Evolutionary conservation across 2,888 invertebrate species (phyloP), one percentile per base, ranked within the genome.

Genomic region (Drosophila neotestacea): DNA sequence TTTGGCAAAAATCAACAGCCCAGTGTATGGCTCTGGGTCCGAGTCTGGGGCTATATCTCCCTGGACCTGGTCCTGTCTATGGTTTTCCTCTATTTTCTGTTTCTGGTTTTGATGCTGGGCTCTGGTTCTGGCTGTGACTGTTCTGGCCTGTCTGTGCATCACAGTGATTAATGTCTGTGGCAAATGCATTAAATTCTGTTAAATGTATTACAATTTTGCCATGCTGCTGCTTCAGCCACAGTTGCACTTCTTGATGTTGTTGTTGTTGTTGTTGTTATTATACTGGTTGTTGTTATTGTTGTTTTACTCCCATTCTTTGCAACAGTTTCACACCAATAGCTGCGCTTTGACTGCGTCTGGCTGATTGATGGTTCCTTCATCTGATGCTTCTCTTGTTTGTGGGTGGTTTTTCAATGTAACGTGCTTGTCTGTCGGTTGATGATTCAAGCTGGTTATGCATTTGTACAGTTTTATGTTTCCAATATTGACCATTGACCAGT

Each of bases 141-240:
- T 63, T 70, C 77, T 76, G 75, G 70, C 74, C 80, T 79, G 79
- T 77, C 81, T 89, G 84, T 87, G 90, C 90, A 89, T 90, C 91
- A 90, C 90, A 91, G 92, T 91, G 91, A 91, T 92, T 91, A 91
- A 91, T 91, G 91, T 90, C 87, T 91, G 91, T 91, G 91, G 91
- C 91, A 91, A 91, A 91, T 92, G 92, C 92, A 92, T 92, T 91
- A 91, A 91, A 92, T 91, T 91, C 91, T 88, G 90, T 91, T 91
- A 91, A 91, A 91, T 92, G 92, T 91, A 91, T 91, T 92, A 92
- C 91, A 91, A 91, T 91, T 91, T 91, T 85, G 82, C 79, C 82
- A 88, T 81, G 76, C 81, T 66, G 65, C 54, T 65, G 52, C 81
- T 68, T 52, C 59, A 70, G 58, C 38, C 69, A 65, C 74, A 75